Conservation (phyloP, 2,888 invertebrate species). For the Hydriomena furcata region DNA sequence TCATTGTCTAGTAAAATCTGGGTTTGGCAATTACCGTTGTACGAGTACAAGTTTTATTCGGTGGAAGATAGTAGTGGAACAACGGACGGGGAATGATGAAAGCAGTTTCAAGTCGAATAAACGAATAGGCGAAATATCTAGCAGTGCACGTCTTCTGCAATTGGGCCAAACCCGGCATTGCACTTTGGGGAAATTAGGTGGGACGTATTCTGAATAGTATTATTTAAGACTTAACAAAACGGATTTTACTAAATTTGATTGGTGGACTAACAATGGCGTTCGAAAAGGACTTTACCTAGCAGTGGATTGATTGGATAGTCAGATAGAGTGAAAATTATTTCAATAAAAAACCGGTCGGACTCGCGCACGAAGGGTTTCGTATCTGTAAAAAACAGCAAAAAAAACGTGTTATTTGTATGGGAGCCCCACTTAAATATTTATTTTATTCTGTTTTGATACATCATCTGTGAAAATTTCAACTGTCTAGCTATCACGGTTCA, state of each 20-base stretch:
- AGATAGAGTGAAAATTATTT: too few species aligned
- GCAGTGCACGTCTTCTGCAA: slow-evolving; percentile 31
- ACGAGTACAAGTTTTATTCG: background rate
- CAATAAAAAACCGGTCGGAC: too few species aligned
- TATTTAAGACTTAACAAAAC: slow-evolving; percentile 2
- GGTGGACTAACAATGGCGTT: too few species aligned
- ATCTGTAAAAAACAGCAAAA: too few species aligned
- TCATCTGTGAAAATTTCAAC: too few species aligned
- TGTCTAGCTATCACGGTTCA: too few species aligned
- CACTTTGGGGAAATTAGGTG: slow-evolving; percentile 32
- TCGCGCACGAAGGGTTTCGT: too few species aligned
- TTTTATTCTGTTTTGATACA: too few species aligned
- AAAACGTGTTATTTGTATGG: too few species aligned
- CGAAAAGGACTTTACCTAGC: too few species aligned
- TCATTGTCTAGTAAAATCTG: background rate
- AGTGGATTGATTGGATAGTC: too few species aligned
- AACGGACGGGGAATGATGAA: slow-evolving; percentile 46
- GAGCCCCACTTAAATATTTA: too few species aligned
- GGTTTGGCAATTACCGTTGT: background rate
- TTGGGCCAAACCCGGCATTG: slow-evolving; percentile 28
- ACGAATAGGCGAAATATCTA: slow-evolving; percentile 47
- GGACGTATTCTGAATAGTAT: slow-evolving; percentile 11
- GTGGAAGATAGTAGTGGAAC: slow-evolving; percentile 1
- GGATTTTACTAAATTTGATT: background rate
- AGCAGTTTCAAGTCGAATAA: slow-evolving; percentile 53